Conservation (phyloP, 2,888 invertebrate species). For the Hydraecia micacea region DNA sequence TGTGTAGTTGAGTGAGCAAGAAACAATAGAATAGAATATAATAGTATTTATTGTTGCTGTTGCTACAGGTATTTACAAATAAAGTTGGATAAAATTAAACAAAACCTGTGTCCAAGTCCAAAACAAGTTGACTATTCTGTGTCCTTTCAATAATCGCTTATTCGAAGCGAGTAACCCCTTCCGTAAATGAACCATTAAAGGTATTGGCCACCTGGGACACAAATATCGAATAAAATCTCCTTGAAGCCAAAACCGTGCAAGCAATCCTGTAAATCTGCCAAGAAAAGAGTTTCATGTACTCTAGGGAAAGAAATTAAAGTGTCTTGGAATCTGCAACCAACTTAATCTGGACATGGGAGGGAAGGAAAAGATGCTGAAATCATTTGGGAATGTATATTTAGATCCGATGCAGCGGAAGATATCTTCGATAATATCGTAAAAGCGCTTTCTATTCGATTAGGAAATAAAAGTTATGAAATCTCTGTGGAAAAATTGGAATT, state of each 20-base stretch:
- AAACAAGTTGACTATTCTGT: background rate
- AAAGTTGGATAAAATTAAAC: too few relatives aligned
- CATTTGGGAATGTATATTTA: conserved; percentile 45
- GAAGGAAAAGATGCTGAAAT: conserved; percentile 15
- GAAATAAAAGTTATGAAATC: conserved; percentile 12
- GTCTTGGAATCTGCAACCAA: conserved; percentile 18
- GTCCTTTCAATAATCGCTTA: background rate
- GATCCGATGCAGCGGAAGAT: background rate
- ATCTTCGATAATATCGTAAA: conserved; percentile 3
- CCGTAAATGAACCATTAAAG: background rate
- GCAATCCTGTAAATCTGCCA: conserved; percentile 31
- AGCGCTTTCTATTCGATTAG: background rate
- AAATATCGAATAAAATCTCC: conserved; percentile 11
- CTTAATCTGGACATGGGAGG: conserved; percentile 5
- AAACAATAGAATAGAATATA: background rate
- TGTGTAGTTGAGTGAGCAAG: background rate
- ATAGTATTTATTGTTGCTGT: too few relatives aligned
- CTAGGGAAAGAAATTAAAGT: conserved; percentile 28
- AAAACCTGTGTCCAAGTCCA: too few relatives aligned
- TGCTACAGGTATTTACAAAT: too few relatives aligned
- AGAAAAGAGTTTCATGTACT: conserved; percentile 17
- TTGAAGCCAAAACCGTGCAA: background rate
- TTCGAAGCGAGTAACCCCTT: background rate
- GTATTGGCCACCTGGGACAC: conserved; percentile 4
- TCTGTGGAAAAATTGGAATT: background rate